Percentiles rank a stretch among this genome's conserved stretches.
phyloP scores from a whole-genome alignment of 2,888 invertebrate species.

The Dynastes maya region DNA sequence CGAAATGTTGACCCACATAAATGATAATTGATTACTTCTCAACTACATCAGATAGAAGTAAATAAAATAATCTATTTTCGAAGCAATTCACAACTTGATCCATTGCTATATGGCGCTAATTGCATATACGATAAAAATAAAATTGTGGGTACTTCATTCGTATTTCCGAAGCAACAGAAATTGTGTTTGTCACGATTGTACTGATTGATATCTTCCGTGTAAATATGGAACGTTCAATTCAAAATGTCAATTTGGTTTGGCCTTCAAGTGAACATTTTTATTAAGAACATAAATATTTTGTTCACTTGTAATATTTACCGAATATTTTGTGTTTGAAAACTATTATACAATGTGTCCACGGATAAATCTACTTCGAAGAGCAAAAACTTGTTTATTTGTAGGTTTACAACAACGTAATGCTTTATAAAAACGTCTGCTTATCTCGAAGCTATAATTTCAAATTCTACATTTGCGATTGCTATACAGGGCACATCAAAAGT shows the following conservation, averaged over 20 bases:
- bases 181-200: slow-evolving; percentile 1
- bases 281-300: no score
- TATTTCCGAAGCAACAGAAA: slow-evolving; percentile 14
- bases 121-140: slow-evolving; percentile 9
- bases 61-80: slow-evolving; percentile 40
- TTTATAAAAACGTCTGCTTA: no score
- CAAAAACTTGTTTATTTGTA: no score
- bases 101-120: neutral
- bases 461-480: no score
- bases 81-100: neutral
- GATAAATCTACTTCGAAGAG: no score
- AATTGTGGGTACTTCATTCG: neutral
- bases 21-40: slow-evolving; percentile 37
- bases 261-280: neutral
- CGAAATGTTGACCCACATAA: slow-evolving; percentile 43
- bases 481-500: no score
- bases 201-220: slow-evolving; percentile 11
- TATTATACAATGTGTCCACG: no score
- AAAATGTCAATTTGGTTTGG: neutral
- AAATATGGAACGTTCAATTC: neutral
- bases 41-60: slow-evolving; percentile 20
- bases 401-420: no score
- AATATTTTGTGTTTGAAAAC: no score
- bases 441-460: no score
- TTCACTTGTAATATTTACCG: no score